These are phyloP conservation scores for Paramacrobiotus metropolitanus DNA, from an alignment of 1,140 invertebrate genomes.

Conservation along the genomic window DNA sequence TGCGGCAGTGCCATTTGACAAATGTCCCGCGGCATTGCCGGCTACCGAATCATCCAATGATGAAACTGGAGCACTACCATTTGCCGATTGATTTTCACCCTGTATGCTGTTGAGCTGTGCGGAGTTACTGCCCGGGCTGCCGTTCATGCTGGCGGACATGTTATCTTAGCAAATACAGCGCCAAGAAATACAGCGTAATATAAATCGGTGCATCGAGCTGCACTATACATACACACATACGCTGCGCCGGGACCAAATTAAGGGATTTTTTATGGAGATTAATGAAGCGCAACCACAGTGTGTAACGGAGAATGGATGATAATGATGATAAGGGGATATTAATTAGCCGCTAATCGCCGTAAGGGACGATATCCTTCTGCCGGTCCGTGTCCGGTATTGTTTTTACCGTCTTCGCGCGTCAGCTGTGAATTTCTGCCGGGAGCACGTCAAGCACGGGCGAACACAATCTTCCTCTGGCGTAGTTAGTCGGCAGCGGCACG, in stretches of 20 bases:
- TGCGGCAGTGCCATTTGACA: conserved; percentile 3
- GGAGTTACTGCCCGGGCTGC: neutral
- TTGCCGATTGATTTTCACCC: neutral
- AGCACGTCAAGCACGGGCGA: conserved; percentile 1
- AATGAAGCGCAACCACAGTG: no score
- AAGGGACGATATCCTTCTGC: neutral
- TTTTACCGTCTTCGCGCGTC: neutral
- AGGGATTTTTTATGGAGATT: no score
- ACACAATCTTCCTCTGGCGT: neutral
- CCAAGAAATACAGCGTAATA: no score
- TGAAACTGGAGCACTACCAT: conserved; percentile 3
- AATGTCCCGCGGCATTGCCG: neutral
- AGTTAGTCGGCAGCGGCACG: neutral
- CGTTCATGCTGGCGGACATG: neutral
- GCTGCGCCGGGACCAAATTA: no score
- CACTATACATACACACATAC: neutral
- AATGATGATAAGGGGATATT: neutral
- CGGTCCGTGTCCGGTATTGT: neutral
- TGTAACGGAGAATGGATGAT: no score
- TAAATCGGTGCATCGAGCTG: neutral
- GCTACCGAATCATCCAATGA: neutral
- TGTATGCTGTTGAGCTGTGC: neutral
- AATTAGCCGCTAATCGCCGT: neutral
- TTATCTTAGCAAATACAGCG: neutral
- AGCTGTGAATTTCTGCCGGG: neutral